Evolutionary conservation across 2,888 invertebrate genomes (phyloP).

Genomic region (Scelioninae gen. 1): DNA sequence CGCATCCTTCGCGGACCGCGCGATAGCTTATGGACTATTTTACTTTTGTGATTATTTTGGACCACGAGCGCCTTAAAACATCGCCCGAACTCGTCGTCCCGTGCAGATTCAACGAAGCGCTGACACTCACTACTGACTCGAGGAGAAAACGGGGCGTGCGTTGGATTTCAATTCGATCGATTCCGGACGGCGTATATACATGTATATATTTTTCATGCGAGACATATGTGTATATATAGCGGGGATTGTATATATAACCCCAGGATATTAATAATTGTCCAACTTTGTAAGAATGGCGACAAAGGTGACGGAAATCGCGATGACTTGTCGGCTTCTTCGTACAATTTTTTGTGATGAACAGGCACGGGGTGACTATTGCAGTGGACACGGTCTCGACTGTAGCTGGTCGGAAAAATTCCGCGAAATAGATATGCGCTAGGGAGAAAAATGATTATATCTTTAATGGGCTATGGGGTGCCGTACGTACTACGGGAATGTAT

Average conservation of each 20-base stretch:
- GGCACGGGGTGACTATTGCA: no score
- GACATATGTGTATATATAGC: background rate
- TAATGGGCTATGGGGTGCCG: background rate
- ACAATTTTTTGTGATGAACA: no score
- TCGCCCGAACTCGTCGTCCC: conserved; percentile 57
- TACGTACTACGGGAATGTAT: background rate
- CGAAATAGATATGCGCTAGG: background rate
- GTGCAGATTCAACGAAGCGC: conserved; percentile 74
- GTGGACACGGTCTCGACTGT: no score
- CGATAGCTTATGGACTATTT: conserved; percentile 12
- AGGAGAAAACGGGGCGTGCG: conserved; percentile 77
- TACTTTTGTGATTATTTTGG: background rate
- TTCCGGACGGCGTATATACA: conserved; percentile 61
- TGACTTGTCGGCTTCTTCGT: no score
- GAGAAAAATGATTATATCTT: background rate
- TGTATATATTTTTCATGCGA: conserved; percentile 38
- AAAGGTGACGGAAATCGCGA: no score
- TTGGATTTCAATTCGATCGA: conserved; percentile 82
- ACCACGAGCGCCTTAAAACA: conserved; percentile 49
- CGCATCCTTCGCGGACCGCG: conserved; percentile 43
- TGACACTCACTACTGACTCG: conserved; percentile 77
- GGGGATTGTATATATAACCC: background rate
- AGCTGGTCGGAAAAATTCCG: no score
- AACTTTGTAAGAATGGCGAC: no score
- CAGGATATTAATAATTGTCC: background rate